Percentiles rank a stretch among this genome's conserved stretches.
phyloP scores from a whole-genome alignment of 2,113 vertebrate species.

The Odocoileus hemionus region DNA sequence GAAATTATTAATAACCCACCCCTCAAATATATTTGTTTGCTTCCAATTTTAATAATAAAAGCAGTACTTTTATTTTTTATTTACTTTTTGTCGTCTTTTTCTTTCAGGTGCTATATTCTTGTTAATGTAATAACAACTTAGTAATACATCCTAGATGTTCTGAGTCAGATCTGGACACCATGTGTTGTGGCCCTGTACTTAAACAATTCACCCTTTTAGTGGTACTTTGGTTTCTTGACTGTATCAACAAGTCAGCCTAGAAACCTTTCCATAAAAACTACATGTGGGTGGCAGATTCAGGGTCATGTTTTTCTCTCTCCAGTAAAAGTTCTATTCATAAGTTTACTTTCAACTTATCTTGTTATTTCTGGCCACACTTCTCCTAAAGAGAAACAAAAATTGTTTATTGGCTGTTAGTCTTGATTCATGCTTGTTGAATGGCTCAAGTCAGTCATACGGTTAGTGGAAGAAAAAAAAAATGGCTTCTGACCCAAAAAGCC shows the following conservation, averaged over 20 bases:
- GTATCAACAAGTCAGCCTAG: background rate
- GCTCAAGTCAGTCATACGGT: background rate
- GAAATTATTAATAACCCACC: background rate
- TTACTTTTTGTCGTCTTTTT: background rate
- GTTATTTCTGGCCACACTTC: background rate
- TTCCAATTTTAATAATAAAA: background rate
- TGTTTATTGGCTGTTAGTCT: background rate
- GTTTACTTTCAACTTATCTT: background rate
- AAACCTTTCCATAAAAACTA: slow-evolving; percentile 27
- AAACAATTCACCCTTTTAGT: slow-evolving; percentile 19
- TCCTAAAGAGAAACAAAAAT: background rate
- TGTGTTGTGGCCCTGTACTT: background rate
- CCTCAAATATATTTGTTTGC: background rate
- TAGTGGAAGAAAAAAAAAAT: background rate
- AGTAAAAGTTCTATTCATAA: background rate
- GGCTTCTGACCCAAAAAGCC: background rate
- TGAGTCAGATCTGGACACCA: slow-evolving; percentile 23
- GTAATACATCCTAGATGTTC: background rate
- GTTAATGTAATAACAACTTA: background rate
- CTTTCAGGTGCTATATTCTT: background rate
- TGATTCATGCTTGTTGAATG: background rate
- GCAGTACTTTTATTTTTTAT: background rate
- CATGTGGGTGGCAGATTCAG: background rate
- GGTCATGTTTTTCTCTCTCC: background rate
- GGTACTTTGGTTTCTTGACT: background rate